Conservation (phyloP, 2,113 vertebrate genomes). For the Nesogale talazaci region DNA sequence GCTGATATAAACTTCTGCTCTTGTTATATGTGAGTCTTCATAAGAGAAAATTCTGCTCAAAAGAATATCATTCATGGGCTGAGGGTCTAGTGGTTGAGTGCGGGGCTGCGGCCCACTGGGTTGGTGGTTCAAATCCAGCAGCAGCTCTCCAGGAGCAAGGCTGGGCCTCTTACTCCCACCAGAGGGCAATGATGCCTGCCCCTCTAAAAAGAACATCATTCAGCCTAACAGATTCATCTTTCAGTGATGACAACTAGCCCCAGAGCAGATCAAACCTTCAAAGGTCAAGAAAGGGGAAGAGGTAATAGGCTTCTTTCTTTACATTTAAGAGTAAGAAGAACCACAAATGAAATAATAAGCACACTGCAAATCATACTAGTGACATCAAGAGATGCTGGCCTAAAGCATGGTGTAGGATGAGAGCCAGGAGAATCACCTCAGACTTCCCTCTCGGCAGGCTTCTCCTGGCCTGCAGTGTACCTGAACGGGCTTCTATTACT, state of each 20-base stretch:
- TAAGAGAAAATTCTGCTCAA: not conserved
- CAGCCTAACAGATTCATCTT: not conserved
- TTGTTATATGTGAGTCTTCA: not conserved
- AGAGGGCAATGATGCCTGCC: too few relatives aligned
- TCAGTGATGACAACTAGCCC: not conserved
- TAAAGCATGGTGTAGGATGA: not conserved
- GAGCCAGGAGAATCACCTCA: not conserved
- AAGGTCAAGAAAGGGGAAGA: not conserved
- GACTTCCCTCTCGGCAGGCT: not conserved
- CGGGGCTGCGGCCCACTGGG: too few relatives aligned
- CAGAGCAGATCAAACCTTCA: not conserved
- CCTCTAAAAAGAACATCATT: not conserved
- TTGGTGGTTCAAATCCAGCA: too few relatives aligned
- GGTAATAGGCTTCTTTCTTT: not conserved
- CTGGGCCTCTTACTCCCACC: too few relatives aligned
- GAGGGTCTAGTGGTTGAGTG: too few relatives aligned
- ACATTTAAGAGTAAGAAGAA: not conserved
- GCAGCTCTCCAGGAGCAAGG: too few relatives aligned
- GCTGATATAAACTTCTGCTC: not conserved
- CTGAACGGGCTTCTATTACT: conserved; percentile 3
- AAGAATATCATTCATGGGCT: not conserved
- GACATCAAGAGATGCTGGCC: not conserved
- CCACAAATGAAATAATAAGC: not conserved
- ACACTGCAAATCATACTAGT: not conserved
- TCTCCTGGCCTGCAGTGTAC: not conserved